phyloP scores from a whole-genome alignment of 2,888 invertebrate genomes.

The Lobophora halterata region DNA sequence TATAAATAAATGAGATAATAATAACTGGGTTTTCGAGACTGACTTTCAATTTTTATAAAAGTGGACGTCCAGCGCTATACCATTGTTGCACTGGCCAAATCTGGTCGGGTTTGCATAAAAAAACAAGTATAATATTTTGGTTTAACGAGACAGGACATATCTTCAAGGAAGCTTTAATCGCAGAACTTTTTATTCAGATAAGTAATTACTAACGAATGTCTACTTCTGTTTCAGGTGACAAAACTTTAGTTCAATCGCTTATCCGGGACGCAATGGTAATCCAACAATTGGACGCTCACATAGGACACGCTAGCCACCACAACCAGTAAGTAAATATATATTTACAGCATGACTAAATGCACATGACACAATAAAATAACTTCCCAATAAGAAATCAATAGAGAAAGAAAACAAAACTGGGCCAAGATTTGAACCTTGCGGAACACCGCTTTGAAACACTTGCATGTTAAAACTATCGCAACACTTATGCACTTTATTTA shows the following conservation, averaged over 20 bases:
- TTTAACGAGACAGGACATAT: too few species aligned
- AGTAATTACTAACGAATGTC: too few species aligned
- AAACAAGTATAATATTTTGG: too few species aligned
- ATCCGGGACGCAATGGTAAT: conserved; percentile 95
- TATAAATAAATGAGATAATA: too few species aligned
- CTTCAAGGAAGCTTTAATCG: too few species aligned
- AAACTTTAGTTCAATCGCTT: conserved; percentile 93
- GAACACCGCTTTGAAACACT: conserved; percentile 25
- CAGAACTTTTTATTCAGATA: too few species aligned
- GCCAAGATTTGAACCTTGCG: conserved; percentile 19
- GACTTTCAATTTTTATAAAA: too few species aligned
- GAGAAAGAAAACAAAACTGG: conserved; percentile 11
- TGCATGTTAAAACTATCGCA: conserved; percentile 36
- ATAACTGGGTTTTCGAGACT: too few species aligned
- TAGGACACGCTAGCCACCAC: conserved; percentile 84
- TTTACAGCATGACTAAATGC: conserved; percentile 50
- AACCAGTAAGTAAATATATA: conserved; percentile 86
- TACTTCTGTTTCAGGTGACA: conserved; percentile 94
- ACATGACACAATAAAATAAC: conserved; percentile 23
- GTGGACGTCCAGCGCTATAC: too few species aligned
- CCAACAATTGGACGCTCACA: conserved; percentile 88
- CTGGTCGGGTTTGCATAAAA: too few species aligned
- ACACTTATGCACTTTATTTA: conserved; percentile 45
- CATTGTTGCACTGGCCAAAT: too few species aligned
- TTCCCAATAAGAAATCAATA: conserved; percentile 3